Evolutionary conservation across 2,797 vertebrate species (phyloP).

Genomic region (Siniperca undulata): DNA sequence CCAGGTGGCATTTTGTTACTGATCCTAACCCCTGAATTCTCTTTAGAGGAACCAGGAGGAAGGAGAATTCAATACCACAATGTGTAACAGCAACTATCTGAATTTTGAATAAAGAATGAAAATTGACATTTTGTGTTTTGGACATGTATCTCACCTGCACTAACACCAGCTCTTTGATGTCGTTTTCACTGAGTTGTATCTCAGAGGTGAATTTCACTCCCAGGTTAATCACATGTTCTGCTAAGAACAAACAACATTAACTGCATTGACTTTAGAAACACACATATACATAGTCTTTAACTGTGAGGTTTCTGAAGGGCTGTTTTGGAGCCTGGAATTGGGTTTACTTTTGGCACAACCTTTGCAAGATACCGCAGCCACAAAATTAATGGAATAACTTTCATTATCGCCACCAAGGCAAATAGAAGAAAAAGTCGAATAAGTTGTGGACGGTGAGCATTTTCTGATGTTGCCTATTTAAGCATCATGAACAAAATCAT

Average conservation of each 20-base stretch:
- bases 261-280: background rate
- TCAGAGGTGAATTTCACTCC: conserved; percentile 2
- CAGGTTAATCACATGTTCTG: conserved; percentile 19
- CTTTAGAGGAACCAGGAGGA: background rate
- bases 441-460: too few relatives aligned
- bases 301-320: background rate
- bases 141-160: conserved; percentile 12
- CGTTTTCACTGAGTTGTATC: background rate
- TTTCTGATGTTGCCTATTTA: background rate
- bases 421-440: background rate
- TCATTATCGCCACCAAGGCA: background rate
- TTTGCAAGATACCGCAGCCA: background rate
- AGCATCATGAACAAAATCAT: background rate
- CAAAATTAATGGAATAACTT: background rate
- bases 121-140: background rate
- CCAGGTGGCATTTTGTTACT: background rate
- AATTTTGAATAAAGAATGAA: background rate
- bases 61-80: too few relatives aligned
- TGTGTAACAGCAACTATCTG: too few relatives aligned
- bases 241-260: background rate
- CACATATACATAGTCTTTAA: background rate
- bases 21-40: background rate
- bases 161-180: conserved; percentile 21
- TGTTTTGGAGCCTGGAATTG: background rate
- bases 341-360: background rate